A percentile compares a stretch with the other conserved stretches of the same genome.
Evolutionary conservation across 2,888 invertebrate genomes (phyloP).

Genomic region (Dendrolimus houi): DNA sequence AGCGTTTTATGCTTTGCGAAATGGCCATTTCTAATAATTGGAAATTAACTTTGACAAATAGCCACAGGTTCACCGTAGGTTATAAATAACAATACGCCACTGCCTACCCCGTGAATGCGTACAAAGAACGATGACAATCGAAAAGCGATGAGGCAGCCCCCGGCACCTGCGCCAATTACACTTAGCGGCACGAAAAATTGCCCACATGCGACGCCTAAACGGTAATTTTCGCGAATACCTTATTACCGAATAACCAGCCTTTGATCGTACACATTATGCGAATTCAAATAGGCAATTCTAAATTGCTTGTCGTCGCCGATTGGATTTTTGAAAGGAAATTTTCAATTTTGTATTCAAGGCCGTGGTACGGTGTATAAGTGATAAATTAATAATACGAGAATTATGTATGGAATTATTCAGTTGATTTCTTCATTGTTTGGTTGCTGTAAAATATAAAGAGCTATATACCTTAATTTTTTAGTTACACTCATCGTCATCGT

Average conservation of each 20-base stretch:
- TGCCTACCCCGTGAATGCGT: constrained; percentile 23
- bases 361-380: too few species aligned
- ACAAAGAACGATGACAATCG: background rate
- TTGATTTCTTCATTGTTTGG: too few species aligned
- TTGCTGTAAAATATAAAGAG: too few species aligned
- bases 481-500: too few species aligned
- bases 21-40: background rate
- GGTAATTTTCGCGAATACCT: constrained; percentile 16
- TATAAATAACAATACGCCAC: background rate
- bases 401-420: too few species aligned
- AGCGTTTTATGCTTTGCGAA: too few species aligned
- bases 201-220: constrained; percentile 18
- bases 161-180: constrained; percentile 48
- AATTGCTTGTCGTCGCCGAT: background rate
- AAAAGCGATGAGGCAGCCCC: constrained; percentile 18
- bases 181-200: constrained; percentile 23
- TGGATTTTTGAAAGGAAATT: background rate
- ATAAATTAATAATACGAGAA: too few species aligned
- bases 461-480: too few species aligned
- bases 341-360: background rate
- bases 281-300: background rate
- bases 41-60: background rate
- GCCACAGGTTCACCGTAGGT: background rate
- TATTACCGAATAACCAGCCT: constrained; percentile 2
- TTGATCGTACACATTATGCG: background rate